These are phyloP conservation scores for Emydoidea blandingii DNA, from an alignment of 2,797 vertebrate species.

Conservation along the genomic window DNA sequence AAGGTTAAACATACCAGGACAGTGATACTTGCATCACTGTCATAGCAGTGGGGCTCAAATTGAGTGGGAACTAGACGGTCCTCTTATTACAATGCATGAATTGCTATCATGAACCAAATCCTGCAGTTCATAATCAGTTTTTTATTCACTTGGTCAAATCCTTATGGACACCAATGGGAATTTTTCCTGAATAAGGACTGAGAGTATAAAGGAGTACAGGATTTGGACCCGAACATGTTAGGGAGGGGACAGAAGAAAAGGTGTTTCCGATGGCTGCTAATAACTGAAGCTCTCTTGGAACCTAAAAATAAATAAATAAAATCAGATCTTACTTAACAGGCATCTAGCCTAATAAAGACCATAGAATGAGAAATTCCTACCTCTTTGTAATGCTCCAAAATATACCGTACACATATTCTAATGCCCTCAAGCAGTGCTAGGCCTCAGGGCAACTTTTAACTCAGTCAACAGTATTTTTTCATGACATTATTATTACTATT, in stretches of 20 bases:
- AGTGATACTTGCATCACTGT: conserved; percentile 78
- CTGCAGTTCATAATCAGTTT: conserved; percentile 31
- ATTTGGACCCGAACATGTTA: not conserved
- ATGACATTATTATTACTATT: not conserved
- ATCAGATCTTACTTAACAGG: not conserved
- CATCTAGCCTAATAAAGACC: not conserved
- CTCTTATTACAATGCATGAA: conserved; percentile 65
- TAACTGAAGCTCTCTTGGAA: not conserved
- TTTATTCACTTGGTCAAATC: not conserved
- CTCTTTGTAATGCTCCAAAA: conserved; percentile 18
- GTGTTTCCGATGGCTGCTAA: not conserved
- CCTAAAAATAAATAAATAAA: not conserved
- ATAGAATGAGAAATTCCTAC: not conserved
- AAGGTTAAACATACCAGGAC: conserved; percentile 80
- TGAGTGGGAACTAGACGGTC: conserved; percentile 65
- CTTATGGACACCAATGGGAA: conserved; percentile 1
- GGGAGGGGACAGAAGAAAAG: not conserved
- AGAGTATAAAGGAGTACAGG: conserved; percentile 1
- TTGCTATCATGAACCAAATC: conserved; percentile 42
- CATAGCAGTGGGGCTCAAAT: conserved; percentile 63
- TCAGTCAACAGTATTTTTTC: conserved; percentile 58
- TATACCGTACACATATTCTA: conserved; percentile 51
- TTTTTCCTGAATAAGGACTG: not conserved
- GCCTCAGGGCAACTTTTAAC: conserved; percentile 57
- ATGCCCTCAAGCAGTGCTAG: conserved; percentile 19